phyloP scores from a whole-genome alignment of 1,140 invertebrate species.

The Tyrophagus putrescentiae region DNA sequence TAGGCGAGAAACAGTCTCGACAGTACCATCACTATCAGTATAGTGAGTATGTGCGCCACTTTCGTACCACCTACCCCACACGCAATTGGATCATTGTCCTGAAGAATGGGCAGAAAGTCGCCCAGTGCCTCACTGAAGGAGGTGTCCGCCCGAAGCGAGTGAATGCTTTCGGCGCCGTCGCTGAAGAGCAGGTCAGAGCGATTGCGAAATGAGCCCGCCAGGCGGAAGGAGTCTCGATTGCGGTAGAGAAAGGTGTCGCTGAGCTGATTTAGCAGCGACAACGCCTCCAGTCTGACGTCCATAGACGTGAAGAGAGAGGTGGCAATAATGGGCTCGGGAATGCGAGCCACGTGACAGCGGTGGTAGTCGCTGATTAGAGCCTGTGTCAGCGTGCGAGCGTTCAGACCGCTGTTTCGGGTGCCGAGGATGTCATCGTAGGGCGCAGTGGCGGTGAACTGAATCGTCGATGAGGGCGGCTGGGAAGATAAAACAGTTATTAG shows the following conservation, averaged over 20 bases:
- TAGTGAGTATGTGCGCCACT: no score
- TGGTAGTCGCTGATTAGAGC: conserved; percentile 17
- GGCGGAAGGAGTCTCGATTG: conserved; percentile 11
- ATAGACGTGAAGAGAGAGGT: neutral
- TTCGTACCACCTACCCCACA: conserved; percentile 8
- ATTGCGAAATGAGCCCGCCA: conserved; percentile 23
- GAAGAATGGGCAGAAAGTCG: conserved; percentile 11
- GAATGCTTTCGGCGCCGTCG: conserved; percentile 8
- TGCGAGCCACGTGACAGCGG: conserved; percentile 20
- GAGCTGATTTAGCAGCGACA: conserved; percentile 9
- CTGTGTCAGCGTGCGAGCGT: neutral
- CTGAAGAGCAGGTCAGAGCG: conserved; percentile 21
- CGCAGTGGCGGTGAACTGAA: neutral
- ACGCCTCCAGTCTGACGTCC: conserved; percentile 1
- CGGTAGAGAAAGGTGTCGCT: conserved; percentile 13
- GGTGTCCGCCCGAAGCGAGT: conserved; percentile 10
- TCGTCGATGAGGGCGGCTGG: neutral
- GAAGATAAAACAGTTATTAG: no score
- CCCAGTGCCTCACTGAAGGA: conserved; percentile 17
- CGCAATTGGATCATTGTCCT: conserved; percentile 17
- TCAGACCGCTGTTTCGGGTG: neutral
- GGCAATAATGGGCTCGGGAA: conserved; percentile 18
- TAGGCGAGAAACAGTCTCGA: no score
- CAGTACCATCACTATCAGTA: no score
- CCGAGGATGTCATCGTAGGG: neutral